Conservation (phyloP, 2,797 vertebrate species). For the Catamblyrhynchus diadema region DNA sequence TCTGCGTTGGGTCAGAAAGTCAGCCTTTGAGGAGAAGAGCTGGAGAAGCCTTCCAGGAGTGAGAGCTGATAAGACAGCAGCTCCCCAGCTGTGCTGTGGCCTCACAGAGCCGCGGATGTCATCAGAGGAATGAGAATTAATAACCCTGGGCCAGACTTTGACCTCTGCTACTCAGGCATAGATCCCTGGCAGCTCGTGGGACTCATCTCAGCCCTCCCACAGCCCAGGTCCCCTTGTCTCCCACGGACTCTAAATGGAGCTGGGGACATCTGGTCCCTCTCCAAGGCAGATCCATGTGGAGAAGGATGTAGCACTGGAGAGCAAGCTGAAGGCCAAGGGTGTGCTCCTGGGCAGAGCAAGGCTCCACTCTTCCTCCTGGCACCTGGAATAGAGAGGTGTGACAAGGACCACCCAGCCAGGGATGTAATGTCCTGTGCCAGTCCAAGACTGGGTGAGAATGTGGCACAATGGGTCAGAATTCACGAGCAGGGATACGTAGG, state of each 20-base stretch:
- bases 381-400: background rate
- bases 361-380: background rate
- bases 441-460: background rate
- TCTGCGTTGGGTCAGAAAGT: constrained; percentile 6
- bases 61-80: constrained; percentile 55
- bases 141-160: constrained; percentile 30
- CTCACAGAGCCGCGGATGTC: constrained; percentile 2
- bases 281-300: background rate
- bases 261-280: background rate
- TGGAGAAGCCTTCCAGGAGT: constrained; percentile 48
- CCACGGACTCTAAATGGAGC: rapidly evolving
- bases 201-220: background rate
- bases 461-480: background rate
- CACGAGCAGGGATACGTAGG: rapidly evolving
- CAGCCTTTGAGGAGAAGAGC: constrained; percentile 49
- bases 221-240: background rate
- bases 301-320: rapidly evolving
- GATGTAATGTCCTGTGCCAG: background rate
- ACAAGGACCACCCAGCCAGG: background rate
- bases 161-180: constrained; percentile 12
- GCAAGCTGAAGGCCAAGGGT: background rate
- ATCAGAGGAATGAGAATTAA: constrained; percentile 19
- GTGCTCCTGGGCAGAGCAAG: background rate
- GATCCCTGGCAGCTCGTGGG: constrained; percentile 9
- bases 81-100: constrained; percentile 49